phyloP scores from a whole-genome alignment of 2,888 invertebrate genomes.

The Dioctria linearis region DNA sequence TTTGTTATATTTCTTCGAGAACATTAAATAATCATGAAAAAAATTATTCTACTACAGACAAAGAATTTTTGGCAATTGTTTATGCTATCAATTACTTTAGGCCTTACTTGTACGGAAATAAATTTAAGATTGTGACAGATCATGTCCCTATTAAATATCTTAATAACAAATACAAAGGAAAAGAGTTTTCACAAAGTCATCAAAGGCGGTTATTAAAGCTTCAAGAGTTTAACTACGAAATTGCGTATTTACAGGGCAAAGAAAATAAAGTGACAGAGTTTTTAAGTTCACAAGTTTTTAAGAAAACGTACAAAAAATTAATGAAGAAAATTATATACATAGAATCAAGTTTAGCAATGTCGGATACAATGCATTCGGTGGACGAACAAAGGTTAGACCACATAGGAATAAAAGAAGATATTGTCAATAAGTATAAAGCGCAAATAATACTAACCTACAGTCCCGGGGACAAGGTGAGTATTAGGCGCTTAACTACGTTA shows the following conservation, averaged over 20 bases:
- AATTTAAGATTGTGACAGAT: slow-evolving; percentile 56
- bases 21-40: slow-evolving; percentile 22
- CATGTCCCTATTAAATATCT: slow-evolving; percentile 57
- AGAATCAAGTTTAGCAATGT: slow-evolving; percentile 54
- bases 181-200: slow-evolving; percentile 54
- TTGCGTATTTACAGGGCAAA: slow-evolving; percentile 56
- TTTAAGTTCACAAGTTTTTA: slow-evolving; percentile 57
- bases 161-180: slow-evolving; percentile 56
- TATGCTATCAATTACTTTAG: too few species aligned
- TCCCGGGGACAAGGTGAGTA: too few species aligned
- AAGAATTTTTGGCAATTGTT: slow-evolving; percentile 14
- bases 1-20: too few species aligned
- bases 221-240: slow-evolving; percentile 57
- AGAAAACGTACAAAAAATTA: slow-evolving; percentile 47
- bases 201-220: slow-evolving; percentile 54
- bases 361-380: slow-evolving; percentile 54
- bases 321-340: slow-evolving; percentile 42
- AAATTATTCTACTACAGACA: slow-evolving; percentile 41
- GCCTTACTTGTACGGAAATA: slow-evolving; percentile 56
- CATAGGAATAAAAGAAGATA: slow-evolving; percentile 57
- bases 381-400: slow-evolving; percentile 57
- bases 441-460: slow-evolving; percentile 58
- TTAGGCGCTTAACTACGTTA: too few species aligned
- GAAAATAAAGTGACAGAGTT: slow-evolving; percentile 58
- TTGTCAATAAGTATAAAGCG: slow-evolving; percentile 58